Base-by-base conservation (phyloP, 2,797 vertebrate genomes). In the Neopelma chrysocephalum region DNA sequence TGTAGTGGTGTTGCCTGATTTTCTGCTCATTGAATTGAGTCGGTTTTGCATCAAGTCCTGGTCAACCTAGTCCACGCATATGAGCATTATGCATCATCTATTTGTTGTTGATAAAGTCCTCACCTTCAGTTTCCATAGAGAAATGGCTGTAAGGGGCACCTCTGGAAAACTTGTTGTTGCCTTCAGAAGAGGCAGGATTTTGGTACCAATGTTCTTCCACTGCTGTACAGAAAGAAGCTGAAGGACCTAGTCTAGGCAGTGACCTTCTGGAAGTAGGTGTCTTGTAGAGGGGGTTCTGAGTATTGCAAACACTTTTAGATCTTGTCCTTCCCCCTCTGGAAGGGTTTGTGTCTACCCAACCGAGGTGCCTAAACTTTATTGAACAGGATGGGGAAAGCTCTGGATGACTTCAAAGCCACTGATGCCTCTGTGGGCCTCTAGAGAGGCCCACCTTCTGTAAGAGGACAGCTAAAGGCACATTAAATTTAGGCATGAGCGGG, bases 61-160 rank as follows among this genome's bases (percentile, higher is more conserved):
- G 31, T 45, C 8, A 3, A 69, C 14, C 31, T 31, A 29, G 54
- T 81, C 42, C 38, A 36, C 6, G 53, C 48, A 60, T 6, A 10
- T 4, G 7, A 80, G 29, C 12, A 40, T n/a, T 50, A 43, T 0
- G 0, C 22, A 75, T 62, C 54, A 82, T 32, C 45, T 0, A 4
- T 82, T 31, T 64, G 45, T 34, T 90, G n/a, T 64, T 84, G 77
- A 8, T 11, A 11, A 88, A 90, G 50, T 48, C 34, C 32, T 80
- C 22, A 43, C 9, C 12, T 17, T 75, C 53, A 27, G 29, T 40
- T 76, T 84, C 22, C 70, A n/a, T 2, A 40, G 38, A 85, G 15
- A 2, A 8, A 3, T 53, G 66, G 29, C 45, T 66, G 26, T n/a
- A 62, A 58, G 43, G 14, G 22, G 15, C 9, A 72, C 5, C 50